These are phyloP conservation scores for Hiodon tergisus DNA, from an alignment of 2,113 vertebrate genomes.

Conservation along the genomic window DNA sequence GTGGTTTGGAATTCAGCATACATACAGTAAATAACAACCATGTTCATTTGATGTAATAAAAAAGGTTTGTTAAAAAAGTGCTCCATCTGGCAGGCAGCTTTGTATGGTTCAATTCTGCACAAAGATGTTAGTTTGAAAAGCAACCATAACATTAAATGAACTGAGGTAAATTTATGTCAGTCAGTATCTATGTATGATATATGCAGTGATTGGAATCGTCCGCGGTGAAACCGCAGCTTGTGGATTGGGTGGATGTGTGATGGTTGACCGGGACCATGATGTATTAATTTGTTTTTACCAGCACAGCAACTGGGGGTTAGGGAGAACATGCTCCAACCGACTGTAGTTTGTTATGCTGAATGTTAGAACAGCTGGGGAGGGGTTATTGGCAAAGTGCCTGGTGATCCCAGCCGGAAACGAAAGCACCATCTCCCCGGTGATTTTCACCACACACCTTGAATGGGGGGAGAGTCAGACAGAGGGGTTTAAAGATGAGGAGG, in stretches of 20 bases:
- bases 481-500: not conserved
- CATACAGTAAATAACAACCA: not conserved
- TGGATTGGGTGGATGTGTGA: not conserved
- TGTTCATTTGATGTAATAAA: not conserved
- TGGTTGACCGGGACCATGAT: not conserved
- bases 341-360: constrained; percentile 96
- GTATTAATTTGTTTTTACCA: constrained; percentile 70
- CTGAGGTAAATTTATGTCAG: too few relatives aligned
- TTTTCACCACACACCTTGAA: constrained; percentile 90
- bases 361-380: constrained; percentile 83
- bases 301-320: constrained; percentile 98
- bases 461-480: constrained; percentile 12
- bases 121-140: not conserved
- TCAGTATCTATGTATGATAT: not conserved
- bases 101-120: not conserved
- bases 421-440: constrained; percentile 97
- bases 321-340: constrained; percentile 94
- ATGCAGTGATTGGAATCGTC: not conserved
- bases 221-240: not conserved
- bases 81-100: not conserved
- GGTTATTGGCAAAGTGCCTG: constrained; percentile 96
- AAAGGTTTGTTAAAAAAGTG: not conserved
- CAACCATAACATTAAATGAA: not conserved
- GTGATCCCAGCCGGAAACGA: constrained; percentile 97
- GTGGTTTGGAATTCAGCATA: not conserved